These are phyloP conservation scores for Psophia crepitans DNA, from an alignment of 2,113 vertebrate species.

Conservation along the genomic window DNA sequence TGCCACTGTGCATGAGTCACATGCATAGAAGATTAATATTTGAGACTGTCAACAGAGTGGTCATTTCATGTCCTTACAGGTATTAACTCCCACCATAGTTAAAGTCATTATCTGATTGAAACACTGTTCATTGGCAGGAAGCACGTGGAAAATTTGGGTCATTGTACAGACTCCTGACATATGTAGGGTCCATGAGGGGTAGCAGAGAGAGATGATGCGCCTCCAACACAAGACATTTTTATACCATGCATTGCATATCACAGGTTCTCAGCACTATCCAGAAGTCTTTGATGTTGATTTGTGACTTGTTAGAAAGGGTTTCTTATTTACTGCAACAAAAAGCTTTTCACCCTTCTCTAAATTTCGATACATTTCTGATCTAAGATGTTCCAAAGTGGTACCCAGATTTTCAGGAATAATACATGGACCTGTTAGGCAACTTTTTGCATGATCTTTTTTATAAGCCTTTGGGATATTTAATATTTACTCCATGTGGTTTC, in stretches of 20 bases:
- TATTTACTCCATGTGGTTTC: background rate
- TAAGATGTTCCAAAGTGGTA: background rate
- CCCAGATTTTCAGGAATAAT: background rate
- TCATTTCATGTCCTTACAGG: conserved; percentile 15
- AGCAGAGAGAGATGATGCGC: background rate
- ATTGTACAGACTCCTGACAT: background rate
- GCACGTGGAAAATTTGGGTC: background rate
- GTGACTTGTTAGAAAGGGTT: background rate
- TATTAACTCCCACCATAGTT: background rate
- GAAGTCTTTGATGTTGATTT: background rate
- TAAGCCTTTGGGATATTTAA: background rate
- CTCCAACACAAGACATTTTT: background rate
- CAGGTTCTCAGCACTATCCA: background rate
- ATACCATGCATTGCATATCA: background rate
- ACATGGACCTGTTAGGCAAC: rapidly evolving
- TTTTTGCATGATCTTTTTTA: background rate
- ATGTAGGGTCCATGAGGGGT: background rate
- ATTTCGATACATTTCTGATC: background rate
- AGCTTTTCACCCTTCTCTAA: background rate
- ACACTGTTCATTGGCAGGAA: background rate
- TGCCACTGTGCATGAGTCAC: background rate
- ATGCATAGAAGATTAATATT: background rate
- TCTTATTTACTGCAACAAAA: background rate
- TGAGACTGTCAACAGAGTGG: conserved; percentile 27
- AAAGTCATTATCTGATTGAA: background rate